These are phyloP conservation scores for Meloe dianella DNA, from an alignment of 2,888 invertebrate species.

Conservation along the genomic window DNA sequence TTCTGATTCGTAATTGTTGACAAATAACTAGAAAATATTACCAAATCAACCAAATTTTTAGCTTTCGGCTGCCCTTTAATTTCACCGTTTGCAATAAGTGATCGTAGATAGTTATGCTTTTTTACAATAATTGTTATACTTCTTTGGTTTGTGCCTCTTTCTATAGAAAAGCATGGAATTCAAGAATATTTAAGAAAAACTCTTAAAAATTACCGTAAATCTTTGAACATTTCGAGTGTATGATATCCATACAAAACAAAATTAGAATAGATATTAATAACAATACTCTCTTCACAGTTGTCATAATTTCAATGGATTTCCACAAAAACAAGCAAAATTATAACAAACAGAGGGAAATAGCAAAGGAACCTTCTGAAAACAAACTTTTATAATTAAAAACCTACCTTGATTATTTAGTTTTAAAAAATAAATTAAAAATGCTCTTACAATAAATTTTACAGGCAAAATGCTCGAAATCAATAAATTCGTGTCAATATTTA, in stretches of 20 bases:
- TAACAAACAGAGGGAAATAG: too few relatives aligned
- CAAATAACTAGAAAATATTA: too few relatives aligned
- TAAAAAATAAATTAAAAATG: neutral
- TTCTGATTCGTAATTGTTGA: too few relatives aligned
- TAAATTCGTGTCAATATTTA: neutral
- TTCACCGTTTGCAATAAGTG: slow-evolving; percentile 10
- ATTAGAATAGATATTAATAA: too few relatives aligned
- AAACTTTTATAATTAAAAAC: too few relatives aligned
- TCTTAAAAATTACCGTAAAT: neutral
- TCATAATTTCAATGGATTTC: too few relatives aligned
- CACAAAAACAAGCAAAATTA: too few relatives aligned
- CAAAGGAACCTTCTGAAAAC: too few relatives aligned
- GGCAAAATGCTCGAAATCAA: neutral
- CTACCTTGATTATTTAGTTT: neutral
- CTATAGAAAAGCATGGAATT: neutral
- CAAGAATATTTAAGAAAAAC: neutral
- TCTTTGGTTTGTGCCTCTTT: neutral
- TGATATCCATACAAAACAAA: neutral
- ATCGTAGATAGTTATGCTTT: slow-evolving; percentile 16
- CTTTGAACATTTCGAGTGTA: neutral
- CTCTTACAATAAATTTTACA: neutral
- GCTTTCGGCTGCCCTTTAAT: slow-evolving; percentile 16
- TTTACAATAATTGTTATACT: slow-evolving; percentile 12
- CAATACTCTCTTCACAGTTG: too few relatives aligned
- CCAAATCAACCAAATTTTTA: slow-evolving; percentile 8